Evolutionary conservation across 2,888 invertebrate species (phyloP).

Genomic region (Cryptophagus acutangulus): DNA sequence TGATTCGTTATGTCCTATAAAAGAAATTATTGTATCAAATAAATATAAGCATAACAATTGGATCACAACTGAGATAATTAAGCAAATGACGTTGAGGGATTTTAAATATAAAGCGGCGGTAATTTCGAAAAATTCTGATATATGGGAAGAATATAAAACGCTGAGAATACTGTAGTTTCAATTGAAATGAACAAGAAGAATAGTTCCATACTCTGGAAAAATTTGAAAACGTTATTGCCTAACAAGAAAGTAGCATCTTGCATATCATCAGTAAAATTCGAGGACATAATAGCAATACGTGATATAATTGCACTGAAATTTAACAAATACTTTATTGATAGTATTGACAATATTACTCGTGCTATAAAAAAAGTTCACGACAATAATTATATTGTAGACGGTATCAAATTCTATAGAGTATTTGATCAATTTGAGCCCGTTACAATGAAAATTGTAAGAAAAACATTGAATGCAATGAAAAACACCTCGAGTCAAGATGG

Average conservation of each 20-base stretch:
- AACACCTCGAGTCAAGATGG: constrained; percentile 3
- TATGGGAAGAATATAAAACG: background rate
- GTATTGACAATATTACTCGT: constrained; percentile 6
- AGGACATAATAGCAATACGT: background rate
- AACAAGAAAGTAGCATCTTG: background rate
- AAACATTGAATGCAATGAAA: constrained; percentile 3
- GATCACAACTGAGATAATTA: background rate
- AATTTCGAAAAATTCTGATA: background rate
- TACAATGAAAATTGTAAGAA: background rate
- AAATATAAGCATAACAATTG: constrained; percentile 2
- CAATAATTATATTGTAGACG: too few relatives aligned
- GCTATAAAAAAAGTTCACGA: background rate
- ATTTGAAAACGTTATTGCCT: constrained; percentile 2
- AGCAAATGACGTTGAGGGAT: background rate
- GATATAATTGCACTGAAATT: constrained; percentile 8
- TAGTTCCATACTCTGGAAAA: background rate
- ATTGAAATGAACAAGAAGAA: background rate
- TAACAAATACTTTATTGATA: constrained; percentile 8
- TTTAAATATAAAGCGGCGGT: background rate
- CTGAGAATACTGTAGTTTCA: background rate
- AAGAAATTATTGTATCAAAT: background rate
- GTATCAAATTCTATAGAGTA: too few relatives aligned
- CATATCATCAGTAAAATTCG: constrained; percentile 9
- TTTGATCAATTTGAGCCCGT: constrained; percentile 1
- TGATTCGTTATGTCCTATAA: background rate